Conservation (phyloP, 37 sponge, comb jelly and placozoan species). For the Theonella swinhoei region DNA sequence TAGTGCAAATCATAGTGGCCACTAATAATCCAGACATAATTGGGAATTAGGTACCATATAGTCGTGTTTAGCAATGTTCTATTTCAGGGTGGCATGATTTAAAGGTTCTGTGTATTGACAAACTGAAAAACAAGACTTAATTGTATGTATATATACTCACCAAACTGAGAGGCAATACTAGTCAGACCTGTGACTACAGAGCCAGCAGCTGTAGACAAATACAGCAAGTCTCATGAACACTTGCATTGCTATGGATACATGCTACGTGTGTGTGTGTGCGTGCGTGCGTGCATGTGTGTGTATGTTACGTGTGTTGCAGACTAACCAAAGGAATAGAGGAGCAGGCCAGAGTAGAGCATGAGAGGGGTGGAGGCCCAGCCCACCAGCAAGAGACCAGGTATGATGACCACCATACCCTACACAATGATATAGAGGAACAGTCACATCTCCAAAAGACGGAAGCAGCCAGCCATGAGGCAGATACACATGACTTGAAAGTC, state of each 20-base stretch:
- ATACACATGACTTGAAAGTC: too few species aligned
- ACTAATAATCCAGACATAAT: not conserved
- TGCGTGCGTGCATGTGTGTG: not conserved
- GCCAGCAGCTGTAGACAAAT: conserved; percentile 69
- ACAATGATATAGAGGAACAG: not conserved
- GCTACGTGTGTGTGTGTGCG: not conserved
- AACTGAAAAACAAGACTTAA: too few species aligned
- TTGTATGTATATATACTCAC: conserved; percentile 40
- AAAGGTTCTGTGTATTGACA: too few species aligned
- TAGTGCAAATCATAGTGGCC: not conserved
- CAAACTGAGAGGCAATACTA: conserved; percentile 79
- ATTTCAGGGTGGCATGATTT: too few species aligned
- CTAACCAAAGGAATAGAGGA: conserved; percentile 86
- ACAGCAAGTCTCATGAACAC: not conserved
- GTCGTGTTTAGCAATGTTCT: too few species aligned
- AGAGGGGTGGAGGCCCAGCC: conserved; percentile 51
- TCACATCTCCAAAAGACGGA: not conserved
- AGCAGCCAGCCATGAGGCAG: not conserved
- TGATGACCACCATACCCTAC: conserved; percentile 71
- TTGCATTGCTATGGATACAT: too few species aligned
- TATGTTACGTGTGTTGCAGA: too few species aligned
- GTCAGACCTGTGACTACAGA: conserved; percentile 83
- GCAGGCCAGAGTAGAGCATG: conserved; percentile 74
- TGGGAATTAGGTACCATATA: too few species aligned
- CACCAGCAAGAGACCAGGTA: conserved; percentile 80